Conservation (phyloP, 2,113 vertebrate species). For the Phylloscopus trochilus region DNA sequence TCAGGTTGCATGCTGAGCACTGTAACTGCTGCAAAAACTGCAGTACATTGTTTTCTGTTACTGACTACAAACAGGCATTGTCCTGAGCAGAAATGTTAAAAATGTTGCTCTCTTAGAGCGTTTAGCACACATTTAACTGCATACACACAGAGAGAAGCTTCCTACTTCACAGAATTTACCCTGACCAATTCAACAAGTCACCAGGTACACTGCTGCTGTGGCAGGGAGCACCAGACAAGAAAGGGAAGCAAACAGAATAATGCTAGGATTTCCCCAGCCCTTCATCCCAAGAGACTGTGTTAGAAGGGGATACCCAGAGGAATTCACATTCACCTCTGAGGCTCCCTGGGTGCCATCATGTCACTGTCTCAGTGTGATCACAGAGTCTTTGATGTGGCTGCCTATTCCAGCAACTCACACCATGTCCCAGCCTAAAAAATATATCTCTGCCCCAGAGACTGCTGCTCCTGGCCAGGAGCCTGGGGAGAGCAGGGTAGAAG, state of each 20-base stretch:
- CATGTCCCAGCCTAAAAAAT: neutral
- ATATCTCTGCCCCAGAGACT: neutral
- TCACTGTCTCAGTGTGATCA: neutral
- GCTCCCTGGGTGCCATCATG: neutral
- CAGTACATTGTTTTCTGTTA: neutral
- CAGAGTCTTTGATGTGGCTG: neutral
- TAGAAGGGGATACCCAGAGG: neutral
- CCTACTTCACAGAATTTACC: neutral
- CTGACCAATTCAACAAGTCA: rapidly evolving
- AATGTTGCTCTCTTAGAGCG: neutral
- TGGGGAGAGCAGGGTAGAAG: neutral
- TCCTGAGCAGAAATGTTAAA: neutral
- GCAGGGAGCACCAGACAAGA: neutral
- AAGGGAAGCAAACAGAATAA: neutral
- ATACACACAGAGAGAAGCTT: neutral
- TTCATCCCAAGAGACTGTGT: neutral
- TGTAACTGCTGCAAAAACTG: neutral
- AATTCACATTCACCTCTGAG: neutral
- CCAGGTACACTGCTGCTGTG: neutral
- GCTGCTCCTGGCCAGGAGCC: neutral
- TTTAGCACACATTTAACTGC: neutral
- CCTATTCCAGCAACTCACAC: neutral
- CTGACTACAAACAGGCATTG: neutral
- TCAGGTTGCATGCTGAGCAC: neutral
- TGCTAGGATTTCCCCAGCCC: neutral